Percentiles rank a stretch among this genome's conserved stretches.
These are phyloP conservation scores for Apogon hyalosoma DNA, from an alignment of 2,797 vertebrate genomes.

Conservation along the genomic window DNA sequence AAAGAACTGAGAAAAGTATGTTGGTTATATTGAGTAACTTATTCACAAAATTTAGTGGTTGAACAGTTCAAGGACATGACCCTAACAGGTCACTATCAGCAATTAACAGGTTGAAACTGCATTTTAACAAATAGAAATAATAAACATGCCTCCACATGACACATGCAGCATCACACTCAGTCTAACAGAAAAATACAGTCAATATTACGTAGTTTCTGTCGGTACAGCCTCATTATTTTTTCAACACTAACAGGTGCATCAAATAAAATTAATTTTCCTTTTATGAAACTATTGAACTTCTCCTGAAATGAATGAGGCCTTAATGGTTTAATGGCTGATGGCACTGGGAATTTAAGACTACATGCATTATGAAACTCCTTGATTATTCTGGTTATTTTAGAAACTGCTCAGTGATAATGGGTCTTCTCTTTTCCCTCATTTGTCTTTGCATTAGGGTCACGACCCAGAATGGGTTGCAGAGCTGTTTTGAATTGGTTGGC, in stretches of 20 bases:
- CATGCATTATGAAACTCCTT: slow-evolving; percentile 34
- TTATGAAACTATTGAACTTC: slow-evolving; percentile 45
- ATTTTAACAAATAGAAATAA: slow-evolving; percentile 14
- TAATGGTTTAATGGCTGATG: slow-evolving; percentile 37
- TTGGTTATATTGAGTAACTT: too few species aligned
- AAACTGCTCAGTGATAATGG: slow-evolving; percentile 32
- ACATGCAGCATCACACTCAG: slow-evolving; percentile 21
- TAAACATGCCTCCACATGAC: slow-evolving; percentile 16
- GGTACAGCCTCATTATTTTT: slow-evolving; percentile 15
- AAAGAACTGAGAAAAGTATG: too few species aligned
- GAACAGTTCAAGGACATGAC: too few species aligned
- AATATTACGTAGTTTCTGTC: slow-evolving; percentile 28
- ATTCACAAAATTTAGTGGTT: too few species aligned
- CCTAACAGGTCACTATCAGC: too few species aligned
- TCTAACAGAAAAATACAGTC: slow-evolving; percentile 8
- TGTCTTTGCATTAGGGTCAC: slow-evolving; percentile 11
- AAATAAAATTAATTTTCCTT: slow-evolving; percentile 42
- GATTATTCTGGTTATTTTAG: slow-evolving; percentile 30
- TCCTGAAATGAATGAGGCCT: slow-evolving; percentile 28
- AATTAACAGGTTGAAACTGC: too few species aligned
- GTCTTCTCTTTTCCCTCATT: slow-evolving; percentile 4
- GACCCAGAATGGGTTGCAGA: too few species aligned
- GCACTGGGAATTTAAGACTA: slow-evolving; percentile 21
- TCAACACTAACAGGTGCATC: slow-evolving; percentile 48
- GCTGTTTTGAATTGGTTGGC: too few species aligned